phyloP scores from a whole-genome alignment of 2,888 invertebrate species.

The Heliconius ismenius region DNA sequence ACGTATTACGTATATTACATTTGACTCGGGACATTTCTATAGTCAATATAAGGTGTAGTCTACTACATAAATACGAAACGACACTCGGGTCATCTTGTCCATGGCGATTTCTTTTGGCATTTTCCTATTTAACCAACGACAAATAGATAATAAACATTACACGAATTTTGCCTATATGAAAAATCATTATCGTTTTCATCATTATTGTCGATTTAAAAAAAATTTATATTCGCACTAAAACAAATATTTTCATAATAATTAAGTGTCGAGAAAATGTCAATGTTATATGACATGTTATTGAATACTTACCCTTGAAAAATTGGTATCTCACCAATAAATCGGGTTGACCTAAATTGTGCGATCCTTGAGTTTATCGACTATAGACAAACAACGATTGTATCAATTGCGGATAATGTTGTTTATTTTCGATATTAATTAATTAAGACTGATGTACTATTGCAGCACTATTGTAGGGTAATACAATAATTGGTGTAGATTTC shows the following conservation, averaged over 20 bases:
- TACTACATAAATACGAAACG: no score
- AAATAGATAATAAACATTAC: no score
- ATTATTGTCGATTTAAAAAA: no score
- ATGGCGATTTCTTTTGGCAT: no score
- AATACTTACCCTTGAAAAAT: constrained; percentile 64
- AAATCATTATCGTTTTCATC: neutral
- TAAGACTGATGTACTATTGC: neutral
- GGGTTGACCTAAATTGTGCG: constrained; percentile 71
- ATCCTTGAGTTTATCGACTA: constrained; percentile 75
- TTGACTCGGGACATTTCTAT: no score
- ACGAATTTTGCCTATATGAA: neutral
- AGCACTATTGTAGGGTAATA: neutral
- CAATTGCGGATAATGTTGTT: constrained; percentile 40
- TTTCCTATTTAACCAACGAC: no score
- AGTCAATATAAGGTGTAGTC: no score
- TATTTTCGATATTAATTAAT: constrained; percentile 20
- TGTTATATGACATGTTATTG: constrained; percentile 57
- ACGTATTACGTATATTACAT: no score
- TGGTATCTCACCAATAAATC: constrained; percentile 64
- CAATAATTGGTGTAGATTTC: neutral
- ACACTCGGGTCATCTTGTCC: no score
- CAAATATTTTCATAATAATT: neutral
- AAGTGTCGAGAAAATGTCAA: constrained; percentile 46
- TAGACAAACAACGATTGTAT: constrained; percentile 54
- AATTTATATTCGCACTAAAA: neutral